Conservation (phyloP, 1,140 invertebrate species). For the Schlechtendalia chinensis region DNA sequence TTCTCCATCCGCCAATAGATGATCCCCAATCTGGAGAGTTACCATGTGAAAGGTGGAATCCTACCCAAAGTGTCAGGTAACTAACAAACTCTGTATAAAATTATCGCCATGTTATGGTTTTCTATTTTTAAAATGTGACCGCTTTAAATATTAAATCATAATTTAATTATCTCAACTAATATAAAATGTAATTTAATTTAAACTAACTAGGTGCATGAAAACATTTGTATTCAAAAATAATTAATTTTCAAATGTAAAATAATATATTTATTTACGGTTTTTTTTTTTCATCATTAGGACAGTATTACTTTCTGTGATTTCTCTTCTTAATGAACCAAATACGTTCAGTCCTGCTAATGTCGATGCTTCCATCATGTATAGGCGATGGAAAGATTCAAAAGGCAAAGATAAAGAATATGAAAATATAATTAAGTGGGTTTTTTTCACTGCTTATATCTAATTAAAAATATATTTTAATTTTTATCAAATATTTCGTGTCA, state of each 20-base stretch:
- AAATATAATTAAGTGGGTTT: constrained; percentile 90
- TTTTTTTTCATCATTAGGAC: constrained; percentile 65
- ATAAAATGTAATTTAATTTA: too few relatives aligned
- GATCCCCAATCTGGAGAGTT: constrained; percentile 98
- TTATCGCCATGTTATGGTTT: too few relatives aligned
- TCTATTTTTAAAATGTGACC: too few relatives aligned
- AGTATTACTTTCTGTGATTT: constrained; percentile 96
- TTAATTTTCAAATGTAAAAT: too few relatives aligned
- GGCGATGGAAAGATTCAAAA: constrained; percentile 97
- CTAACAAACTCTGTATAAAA: neutral
- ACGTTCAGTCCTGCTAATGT: constrained; percentile 99
- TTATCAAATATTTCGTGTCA: constrained; percentile 42
- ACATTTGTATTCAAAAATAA: too few relatives aligned
- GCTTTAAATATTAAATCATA: too few relatives aligned
- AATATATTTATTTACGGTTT: neutral
- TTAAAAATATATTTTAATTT: neutral
- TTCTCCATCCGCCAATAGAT: constrained; percentile 97
- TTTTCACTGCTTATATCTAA: neutral
- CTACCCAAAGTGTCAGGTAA: constrained; percentile 94
- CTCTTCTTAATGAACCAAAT: constrained; percentile 97
- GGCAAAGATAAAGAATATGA: constrained; percentile 99
- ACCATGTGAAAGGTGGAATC: constrained; percentile 99
- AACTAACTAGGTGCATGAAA: too few relatives aligned
- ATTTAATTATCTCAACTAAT: neutral
- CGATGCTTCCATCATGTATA: constrained; percentile 98